phyloP scores from a whole-genome alignment of 2,888 invertebrate species.

The Plagodis dolabraria region DNA sequence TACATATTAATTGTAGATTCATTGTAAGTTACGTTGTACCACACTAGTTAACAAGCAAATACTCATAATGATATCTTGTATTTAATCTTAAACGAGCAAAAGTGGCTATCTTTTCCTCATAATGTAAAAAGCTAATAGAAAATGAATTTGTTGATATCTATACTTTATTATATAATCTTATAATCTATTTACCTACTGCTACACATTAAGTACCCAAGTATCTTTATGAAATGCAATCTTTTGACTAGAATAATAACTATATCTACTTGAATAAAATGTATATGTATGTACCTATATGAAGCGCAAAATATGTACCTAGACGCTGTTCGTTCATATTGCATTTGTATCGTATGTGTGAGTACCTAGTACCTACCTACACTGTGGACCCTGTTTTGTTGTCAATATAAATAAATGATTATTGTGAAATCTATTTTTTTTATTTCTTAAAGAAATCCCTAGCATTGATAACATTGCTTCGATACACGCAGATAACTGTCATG shows the following conservation, averaged over 20 bases:
- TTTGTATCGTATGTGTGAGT: slow-evolving; percentile 39
- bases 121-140: slow-evolving; percentile 23
- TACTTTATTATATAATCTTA: slow-evolving; percentile 8
- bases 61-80: slow-evolving; percentile 1
- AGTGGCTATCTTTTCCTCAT: slow-evolving; percentile 4
- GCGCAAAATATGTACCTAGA: neutral
- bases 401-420: slow-evolving; percentile 68
- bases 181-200: slow-evolving; percentile 10
- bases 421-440: slow-evolving; percentile 35
- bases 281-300: neutral
- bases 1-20: neutral
- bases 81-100: neutral
- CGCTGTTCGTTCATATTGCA: slow-evolving; percentile 18
- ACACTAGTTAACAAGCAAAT: slow-evolving; percentile 34
- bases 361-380: slow-evolving; percentile 47
- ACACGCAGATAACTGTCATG: no score
- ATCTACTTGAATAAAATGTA: slow-evolving; percentile 3
- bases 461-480: no score
- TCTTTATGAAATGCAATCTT: slow-evolving; percentile 3
- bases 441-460: no score
- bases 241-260: neutral
- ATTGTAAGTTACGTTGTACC: slow-evolving; percentile 9
- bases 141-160: slow-evolving; percentile 24
- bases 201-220: neutral
- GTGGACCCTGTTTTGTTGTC: slow-evolving; percentile 71